Evolutionary conservation across 30 jellyfish, hydroid and myxozoan genomes (phyloP), one percentile per base, ranked within the genome.

Genomic region (Nemopilema nomurai): DNA sequence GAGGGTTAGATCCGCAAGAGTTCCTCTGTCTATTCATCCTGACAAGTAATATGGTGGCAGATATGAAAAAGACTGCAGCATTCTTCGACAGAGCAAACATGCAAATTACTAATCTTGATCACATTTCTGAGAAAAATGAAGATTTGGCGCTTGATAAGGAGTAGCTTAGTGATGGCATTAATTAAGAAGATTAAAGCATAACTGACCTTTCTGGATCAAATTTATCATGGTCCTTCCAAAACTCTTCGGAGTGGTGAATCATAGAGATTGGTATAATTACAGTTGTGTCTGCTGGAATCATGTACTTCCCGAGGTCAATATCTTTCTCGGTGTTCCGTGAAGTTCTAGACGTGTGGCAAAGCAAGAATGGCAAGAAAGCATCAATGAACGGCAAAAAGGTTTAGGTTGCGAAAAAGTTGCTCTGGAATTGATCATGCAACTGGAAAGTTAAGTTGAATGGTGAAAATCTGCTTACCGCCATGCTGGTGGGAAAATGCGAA

Each of bases 401-500:
- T n/a, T n/a, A n/a, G n/a, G n/a, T n/a, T n/a, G n/a, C n/a, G n/a
- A n/a, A n/a, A n/a, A n/a, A n/a, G n/a, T n/a, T n/a, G n/a, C n/a
- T n/a, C n/a, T n/a, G n/a, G n/a, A n/a, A n/a, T n/a, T n/a, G n/a
- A n/a, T n/a, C n/a, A n/a, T n/a, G n/a, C n/a, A n/a, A n/a, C n/a
- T n/a, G 27, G 50, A 30, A 1, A 41, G 8, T 25, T 19, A 22
- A 29, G 16, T 31, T 33, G 20, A 25, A 33, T n/a, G n/a, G n/a
- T n/a, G n/a, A n/a, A n/a, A n/a, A n/a, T n/a, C n/a, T n/a, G n/a
- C 91, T 52, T 71, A 83, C 91, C 8, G 32, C 28, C 67, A 83
- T 1, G 64, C 91, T 53, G 91, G 91, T 6, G 91, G 91, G 80
- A 70, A 83, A 0, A 83, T 18, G 22, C 91, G 85, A 19, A 83